Conservation (phyloP, 2,888 invertebrate species). For the Shargacucullia verbasci region DNA sequence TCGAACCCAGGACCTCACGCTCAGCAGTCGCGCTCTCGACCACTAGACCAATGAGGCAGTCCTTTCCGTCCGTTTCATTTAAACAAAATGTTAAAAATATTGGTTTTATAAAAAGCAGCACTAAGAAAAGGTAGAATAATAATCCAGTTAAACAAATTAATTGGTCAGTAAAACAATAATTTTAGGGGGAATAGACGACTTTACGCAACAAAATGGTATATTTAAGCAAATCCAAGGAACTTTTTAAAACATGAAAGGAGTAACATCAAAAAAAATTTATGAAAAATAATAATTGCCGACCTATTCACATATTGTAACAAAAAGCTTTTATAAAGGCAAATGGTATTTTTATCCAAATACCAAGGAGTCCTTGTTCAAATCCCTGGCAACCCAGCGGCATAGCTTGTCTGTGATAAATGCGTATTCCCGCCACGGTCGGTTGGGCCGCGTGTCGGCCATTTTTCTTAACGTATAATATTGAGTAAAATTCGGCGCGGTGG, state of each 20-base stretch:
- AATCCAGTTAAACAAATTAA: neutral
- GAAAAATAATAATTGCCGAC: slow-evolving; percentile 16
- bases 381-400: slow-evolving; percentile 42
- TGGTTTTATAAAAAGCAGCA: too few species aligned
- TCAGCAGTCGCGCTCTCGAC: too few species aligned
- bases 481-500: slow-evolving; percentile 37
- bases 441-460: slow-evolving; percentile 54
- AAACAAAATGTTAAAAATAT: too few species aligned
- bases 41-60: too few species aligned
- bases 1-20: too few species aligned
- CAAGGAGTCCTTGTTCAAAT: slow-evolving; percentile 38
- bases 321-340: slow-evolving; percentile 28
- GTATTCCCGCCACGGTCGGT: slow-evolving; percentile 48
- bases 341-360: slow-evolving; percentile 45
- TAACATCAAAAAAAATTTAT: neutral
- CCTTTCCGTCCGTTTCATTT: too few species aligned
- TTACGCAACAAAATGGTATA: slow-evolving; percentile 29
- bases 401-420: slow-evolving; percentile 57
- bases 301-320: slow-evolving; percentile 1
- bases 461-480: slow-evolving; percentile 54
- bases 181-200: slow-evolving; percentile 4
- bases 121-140: too few species aligned
- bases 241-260: neutral
- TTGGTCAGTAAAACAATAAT: slow-evolving; percentile 2
- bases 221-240: slow-evolving; percentile 32